These are phyloP conservation scores for Gnathonemus longibarbis DNA, from an alignment of 2,113 vertebrate genomes.

Conservation along the genomic window DNA sequence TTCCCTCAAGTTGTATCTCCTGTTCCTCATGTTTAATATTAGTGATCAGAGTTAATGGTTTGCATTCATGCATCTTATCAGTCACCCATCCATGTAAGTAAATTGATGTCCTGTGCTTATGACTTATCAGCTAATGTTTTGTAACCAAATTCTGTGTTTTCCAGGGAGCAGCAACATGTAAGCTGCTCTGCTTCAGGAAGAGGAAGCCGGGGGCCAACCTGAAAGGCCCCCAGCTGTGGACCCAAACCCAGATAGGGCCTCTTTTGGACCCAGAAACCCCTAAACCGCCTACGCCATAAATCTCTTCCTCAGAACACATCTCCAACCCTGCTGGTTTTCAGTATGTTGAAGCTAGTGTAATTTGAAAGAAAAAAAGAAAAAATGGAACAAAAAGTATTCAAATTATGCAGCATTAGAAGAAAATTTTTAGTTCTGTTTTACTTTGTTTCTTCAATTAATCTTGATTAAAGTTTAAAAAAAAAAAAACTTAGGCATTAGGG, in stretches of 20 bases:
- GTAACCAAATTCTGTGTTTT: constrained; percentile 39
- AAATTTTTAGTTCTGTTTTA: constrained; percentile 73
- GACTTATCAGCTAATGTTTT: not conserved
- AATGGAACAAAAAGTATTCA: constrained; percentile 45
- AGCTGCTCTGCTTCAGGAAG: constrained; percentile 68
- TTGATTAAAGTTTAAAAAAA: constrained; percentile 69
- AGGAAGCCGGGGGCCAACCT: constrained; percentile 54
- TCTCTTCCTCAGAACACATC: constrained; percentile 68
- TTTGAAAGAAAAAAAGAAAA: constrained; percentile 27
- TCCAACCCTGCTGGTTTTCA: constrained; percentile 63
- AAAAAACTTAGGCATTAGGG: constrained; percentile 67
- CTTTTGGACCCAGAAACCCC: constrained; percentile 59
- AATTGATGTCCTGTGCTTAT: not conserved
- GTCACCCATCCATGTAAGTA: not conserved
- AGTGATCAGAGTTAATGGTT: not conserved
- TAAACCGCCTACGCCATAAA: constrained; percentile 64
- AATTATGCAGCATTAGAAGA: constrained; percentile 67
- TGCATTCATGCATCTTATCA: not conserved
- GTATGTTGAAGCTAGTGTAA: constrained; percentile 47
- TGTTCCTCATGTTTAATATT: not conserved
- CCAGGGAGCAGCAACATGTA: constrained; percentile 89
- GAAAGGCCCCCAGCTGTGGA: constrained; percentile 46
- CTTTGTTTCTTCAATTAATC: constrained; percentile 74
- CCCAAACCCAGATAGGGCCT: not conserved
- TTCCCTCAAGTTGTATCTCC: not conserved